Conservation (phyloP, 2,888 invertebrate species). For the Drosophila lacicola region DNA sequence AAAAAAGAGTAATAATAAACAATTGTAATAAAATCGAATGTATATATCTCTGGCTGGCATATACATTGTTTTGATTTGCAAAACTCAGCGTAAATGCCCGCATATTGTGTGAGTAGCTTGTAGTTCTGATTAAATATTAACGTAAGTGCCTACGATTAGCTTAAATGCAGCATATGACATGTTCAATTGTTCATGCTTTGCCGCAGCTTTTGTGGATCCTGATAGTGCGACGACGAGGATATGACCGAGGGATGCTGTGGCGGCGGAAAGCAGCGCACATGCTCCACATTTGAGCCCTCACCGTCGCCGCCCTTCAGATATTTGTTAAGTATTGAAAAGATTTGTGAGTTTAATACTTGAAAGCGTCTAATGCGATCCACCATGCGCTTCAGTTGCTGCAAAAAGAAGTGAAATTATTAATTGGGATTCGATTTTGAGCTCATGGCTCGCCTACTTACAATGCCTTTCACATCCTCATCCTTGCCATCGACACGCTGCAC, state of each 20-base stretch:
- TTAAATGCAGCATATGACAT: conserved; percentile 50
- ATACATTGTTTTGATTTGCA: background rate
- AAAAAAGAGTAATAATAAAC: conserved; percentile 28
- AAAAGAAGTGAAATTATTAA: conserved; percentile 39
- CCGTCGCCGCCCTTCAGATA: conserved; percentile 94
- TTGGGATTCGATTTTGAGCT: too few relatives aligned
- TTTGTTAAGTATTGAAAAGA: conserved; percentile 97
- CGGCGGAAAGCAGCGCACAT: conserved; percentile 98
- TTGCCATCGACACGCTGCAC: conserved; percentile 98
- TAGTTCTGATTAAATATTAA: conserved; percentile 53
- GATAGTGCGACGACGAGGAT: conserved; percentile 86
- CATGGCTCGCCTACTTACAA: conserved; percentile 88
- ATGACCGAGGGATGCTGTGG: conserved; percentile 91
- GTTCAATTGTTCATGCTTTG: conserved; percentile 85
- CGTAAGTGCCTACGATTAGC: conserved; percentile 43
- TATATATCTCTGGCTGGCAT: conserved; percentile 30
- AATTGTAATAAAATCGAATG: conserved; percentile 71
- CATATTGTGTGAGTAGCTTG: conserved; percentile 36
- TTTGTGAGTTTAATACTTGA: conserved; percentile 99
- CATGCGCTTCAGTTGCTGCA: conserved; percentile 96
- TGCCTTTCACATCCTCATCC: conserved; percentile 97
- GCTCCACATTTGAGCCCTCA: conserved; percentile 95
- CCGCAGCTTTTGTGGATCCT: conserved; percentile 87
- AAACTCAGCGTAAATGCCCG: conserved; percentile 22
- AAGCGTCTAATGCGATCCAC: conserved; percentile 98